Evolutionary conservation across 1,140 invertebrate species (phyloP).

Genomic region (Nixonia krombeini): DNA sequence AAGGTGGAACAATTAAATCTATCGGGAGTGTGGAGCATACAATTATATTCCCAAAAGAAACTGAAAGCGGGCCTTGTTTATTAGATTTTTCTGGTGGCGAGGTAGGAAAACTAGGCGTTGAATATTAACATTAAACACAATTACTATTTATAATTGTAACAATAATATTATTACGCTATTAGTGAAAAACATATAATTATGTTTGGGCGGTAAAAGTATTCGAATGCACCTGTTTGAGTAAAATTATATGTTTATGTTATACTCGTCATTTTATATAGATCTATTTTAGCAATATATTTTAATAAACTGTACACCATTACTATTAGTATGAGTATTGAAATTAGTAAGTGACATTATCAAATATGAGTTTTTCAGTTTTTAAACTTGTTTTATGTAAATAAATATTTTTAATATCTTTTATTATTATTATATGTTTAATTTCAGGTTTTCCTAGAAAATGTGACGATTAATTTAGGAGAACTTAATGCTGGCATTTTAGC

Average conservation of each 20-base stretch:
- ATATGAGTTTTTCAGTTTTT: too few species aligned
- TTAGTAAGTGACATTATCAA: too few species aligned
- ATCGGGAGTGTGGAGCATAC: slow-evolving; percentile 50
- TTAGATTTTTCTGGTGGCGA: slow-evolving; percentile 64
- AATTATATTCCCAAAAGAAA: slow-evolving; percentile 55
- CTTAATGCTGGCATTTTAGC: slow-evolving; percentile 61
- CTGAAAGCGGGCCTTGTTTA: slow-evolving; percentile 55
- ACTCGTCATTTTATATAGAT: too few species aligned
- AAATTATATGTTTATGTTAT: too few species aligned
- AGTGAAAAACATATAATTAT: too few species aligned
- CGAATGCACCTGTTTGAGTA: too few species aligned
- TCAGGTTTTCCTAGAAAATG: slow-evolving; percentile 61
- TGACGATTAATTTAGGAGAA: slow-evolving; percentile 58
- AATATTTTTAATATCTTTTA: too few species aligned
- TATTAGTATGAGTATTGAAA: slow-evolving; percentile 6
- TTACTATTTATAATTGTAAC: not conserved
- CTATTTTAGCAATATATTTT: too few species aligned
- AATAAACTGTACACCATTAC: not conserved
- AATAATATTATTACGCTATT: too few species aligned
- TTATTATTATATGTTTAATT: slow-evolving; percentile 16
- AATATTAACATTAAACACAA: not conserved
- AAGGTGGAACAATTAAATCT: slow-evolving; percentile 70
- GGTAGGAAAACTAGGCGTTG: too few species aligned
- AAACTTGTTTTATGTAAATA: too few species aligned
- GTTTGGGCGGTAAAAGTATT: too few species aligned